These are phyloP conservation scores for Saguinus imperator DNA, from an alignment of 2,113 vertebrate genomes.

Conservation along the genomic window DNA sequence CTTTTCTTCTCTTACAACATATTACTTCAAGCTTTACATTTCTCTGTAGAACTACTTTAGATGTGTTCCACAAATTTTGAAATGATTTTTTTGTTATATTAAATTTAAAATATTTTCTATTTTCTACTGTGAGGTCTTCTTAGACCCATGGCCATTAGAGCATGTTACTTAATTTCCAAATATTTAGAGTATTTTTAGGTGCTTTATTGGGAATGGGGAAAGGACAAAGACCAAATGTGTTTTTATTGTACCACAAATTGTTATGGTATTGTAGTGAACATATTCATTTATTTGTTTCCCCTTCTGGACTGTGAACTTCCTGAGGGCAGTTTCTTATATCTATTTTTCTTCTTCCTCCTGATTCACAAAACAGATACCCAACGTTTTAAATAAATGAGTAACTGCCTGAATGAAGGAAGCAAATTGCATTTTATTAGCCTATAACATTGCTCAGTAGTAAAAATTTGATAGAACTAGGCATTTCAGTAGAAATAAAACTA, in stretches of 20 bases:
- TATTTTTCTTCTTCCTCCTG: neutral
- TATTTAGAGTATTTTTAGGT: neutral
- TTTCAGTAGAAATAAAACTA: conserved; percentile 29
- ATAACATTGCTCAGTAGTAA: neutral
- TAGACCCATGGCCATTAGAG: neutral
- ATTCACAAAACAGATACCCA: neutral
- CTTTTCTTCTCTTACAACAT: neutral
- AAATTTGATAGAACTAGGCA: neutral
- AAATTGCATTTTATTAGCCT: conserved; percentile 2
- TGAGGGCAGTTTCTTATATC: neutral
- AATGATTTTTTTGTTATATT: neutral
- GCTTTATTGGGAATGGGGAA: neutral
- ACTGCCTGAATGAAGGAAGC: neutral
- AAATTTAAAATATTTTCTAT: neutral
- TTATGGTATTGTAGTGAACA: neutral
- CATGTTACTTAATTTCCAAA: neutral
- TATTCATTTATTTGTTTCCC: neutral
- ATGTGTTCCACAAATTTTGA: neutral
- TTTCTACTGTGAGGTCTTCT: neutral
- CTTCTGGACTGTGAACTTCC: neutral
- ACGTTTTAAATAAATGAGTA: neutral
- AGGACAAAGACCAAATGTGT: neutral
- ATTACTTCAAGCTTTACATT: neutral
- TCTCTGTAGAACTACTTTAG: neutral
- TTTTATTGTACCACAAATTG: neutral